Conservation (phyloP, 2,888 invertebrate species). For the Eudasyphora cyanicolor region DNA sequence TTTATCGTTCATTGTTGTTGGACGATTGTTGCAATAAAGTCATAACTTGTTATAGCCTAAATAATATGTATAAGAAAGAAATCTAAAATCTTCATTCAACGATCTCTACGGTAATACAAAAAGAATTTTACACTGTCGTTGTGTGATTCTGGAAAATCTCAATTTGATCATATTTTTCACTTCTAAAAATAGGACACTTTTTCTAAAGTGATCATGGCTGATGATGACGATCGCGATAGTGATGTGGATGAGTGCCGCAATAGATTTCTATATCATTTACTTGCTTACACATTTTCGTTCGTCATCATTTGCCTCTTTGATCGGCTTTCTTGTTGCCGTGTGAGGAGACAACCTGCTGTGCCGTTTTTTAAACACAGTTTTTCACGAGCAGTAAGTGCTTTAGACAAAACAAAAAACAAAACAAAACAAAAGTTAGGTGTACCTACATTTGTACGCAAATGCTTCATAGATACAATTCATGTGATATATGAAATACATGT, state of each 20-base stretch:
- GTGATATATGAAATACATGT: constrained; percentile 15
- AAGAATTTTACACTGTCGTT: constrained; percentile 17
- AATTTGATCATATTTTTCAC: constrained; percentile 17
- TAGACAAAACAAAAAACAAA: background rate
- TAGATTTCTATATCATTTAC: constrained; percentile 54
- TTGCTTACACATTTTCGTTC: constrained; percentile 71
- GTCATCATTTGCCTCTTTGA: constrained; percentile 54
- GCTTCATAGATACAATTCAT: background rate
- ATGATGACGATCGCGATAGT: too few species aligned
- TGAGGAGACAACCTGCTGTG: constrained; percentile 75
- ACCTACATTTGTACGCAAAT: too few species aligned
- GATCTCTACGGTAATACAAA: background rate
- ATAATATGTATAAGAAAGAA: too few species aligned
- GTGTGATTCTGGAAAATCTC: constrained; percentile 39
- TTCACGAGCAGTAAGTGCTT: background rate
- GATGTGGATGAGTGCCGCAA: background rate
- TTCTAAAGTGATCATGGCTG: constrained; percentile 15
- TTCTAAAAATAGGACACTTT: constrained; percentile 34
- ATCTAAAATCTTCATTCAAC: background rate
- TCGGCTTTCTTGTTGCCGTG: constrained; percentile 1
- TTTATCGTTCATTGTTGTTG: background rate
- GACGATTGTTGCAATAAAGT: constrained; percentile 25
- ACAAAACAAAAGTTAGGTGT: background rate
- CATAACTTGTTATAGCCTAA: constrained; percentile 41
- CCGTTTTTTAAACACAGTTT: constrained; percentile 64